A percentile compares a stretch with the other conserved stretches of the same genome.
Conservation (phyloP, 2,888 invertebrate species). For the Lithophane semibrunnea region DNA sequence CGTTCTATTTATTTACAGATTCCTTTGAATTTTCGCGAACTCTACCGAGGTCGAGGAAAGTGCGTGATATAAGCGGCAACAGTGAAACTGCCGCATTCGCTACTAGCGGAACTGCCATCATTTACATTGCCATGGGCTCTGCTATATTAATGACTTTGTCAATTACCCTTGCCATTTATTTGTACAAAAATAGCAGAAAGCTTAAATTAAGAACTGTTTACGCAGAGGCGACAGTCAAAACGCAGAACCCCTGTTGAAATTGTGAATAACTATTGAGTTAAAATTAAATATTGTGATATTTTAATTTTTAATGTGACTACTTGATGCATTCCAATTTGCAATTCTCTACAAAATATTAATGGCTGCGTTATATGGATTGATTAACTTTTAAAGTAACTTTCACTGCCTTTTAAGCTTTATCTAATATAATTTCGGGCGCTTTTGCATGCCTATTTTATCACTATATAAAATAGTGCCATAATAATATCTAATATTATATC, state of each 20-base stretch:
- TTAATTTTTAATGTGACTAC: constrained; percentile 64
- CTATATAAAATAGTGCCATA: constrained; percentile 88
- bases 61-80: constrained; percentile 77
- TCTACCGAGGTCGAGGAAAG: constrained; percentile 80
- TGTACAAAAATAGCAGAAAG: constrained; percentile 73
- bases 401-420: constrained; percentile 85
- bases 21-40: constrained; percentile 83
- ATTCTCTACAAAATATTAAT: constrained; percentile 66
- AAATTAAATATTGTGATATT: constrained; percentile 79
- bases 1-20: constrained; percentile 75
- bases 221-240: constrained; percentile 25
- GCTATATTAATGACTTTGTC: constrained; percentile 75
- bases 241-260: constrained; percentile 65
- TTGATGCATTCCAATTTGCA: constrained; percentile 64
- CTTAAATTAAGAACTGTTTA: constrained; percentile 59
- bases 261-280: constrained; percentile 67
- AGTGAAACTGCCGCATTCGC: constrained; percentile 64
- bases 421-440: constrained; percentile 71
- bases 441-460: constrained; percentile 83
- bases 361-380: constrained; percentile 70
- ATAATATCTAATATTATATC: constrained; percentile 58
- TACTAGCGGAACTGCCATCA: constrained; percentile 64
- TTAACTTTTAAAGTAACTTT: constrained; percentile 63
- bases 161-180: constrained; percentile 74
- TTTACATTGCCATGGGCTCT: constrained; percentile 78